Conservation (phyloP, 2,888 invertebrate genomes). For the Rotaria socialis region DNA sequence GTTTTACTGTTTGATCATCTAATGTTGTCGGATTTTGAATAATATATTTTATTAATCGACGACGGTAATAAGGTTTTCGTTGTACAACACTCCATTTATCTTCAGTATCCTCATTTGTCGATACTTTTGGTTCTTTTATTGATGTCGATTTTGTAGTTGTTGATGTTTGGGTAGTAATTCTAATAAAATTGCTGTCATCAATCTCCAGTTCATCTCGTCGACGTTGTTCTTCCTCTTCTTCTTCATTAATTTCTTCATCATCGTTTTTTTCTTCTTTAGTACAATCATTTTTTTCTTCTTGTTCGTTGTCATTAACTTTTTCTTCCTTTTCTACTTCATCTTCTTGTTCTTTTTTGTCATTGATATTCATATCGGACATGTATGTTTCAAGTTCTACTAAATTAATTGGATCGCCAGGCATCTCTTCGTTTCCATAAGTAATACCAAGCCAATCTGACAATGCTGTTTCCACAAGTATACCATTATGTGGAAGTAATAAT, state of each 20-base stretch:
- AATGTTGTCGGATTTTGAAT: neutral
- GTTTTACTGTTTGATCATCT: neutral
- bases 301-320: neutral
- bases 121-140: too few relatives aligned
- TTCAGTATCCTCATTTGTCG: neutral
- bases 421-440: neutral
- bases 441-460: constrained; percentile 3
- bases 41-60: neutral
- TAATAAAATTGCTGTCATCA: neutral
- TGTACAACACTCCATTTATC: neutral
- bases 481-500: neutral
- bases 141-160: neutral
- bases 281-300: neutral
- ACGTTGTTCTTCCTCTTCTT: constrained; percentile 28
- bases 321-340: neutral
- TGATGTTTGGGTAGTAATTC: neutral
- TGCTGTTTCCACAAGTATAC: neutral
- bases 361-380: neutral
- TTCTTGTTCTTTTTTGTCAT: too few relatives aligned
- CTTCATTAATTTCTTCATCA: neutral
- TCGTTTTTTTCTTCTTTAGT: neutral
- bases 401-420: neutral
- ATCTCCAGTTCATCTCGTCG: neutral
- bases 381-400: neutral
- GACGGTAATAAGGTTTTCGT: neutral